Conservation (phyloP, 1,140 invertebrate species). For the Bombyx mandarina region DNA sequence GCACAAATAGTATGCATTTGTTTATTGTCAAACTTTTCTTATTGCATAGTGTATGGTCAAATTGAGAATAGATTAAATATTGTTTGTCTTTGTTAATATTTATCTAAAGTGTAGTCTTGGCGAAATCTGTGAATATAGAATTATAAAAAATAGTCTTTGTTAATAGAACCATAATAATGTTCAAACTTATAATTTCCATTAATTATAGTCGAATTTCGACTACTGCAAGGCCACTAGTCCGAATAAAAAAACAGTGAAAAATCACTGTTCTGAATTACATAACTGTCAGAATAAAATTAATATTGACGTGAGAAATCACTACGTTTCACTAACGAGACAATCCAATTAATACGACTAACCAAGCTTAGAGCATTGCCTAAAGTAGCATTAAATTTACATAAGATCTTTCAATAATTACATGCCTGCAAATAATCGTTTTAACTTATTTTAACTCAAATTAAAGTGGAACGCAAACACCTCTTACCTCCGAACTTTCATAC, state of each 20-base stretch:
- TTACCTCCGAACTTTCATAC: conserved; percentile 54
- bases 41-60: no score
- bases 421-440: conserved; percentile 42
- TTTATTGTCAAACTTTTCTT: no score
- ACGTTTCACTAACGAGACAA: neutral
- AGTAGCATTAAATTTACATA: conserved; percentile 6
- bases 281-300: neutral
- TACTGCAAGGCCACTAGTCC: no score
- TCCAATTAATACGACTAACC: neutral
- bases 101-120: no score
- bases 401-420: conserved; percentile 16
- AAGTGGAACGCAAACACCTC: conserved; percentile 52
- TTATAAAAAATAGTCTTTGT: no score
- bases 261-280: neutral
- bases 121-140: no score
- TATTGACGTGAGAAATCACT: neutral
- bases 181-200: no score
- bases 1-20: no score
- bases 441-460: conserved; percentile 58
- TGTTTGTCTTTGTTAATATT: no score
- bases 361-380: neutral
- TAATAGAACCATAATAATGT: no score
- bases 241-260: neutral
- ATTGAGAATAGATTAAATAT: no score
- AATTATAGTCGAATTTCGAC: no score